These are phyloP conservation scores for Gryllus longicercus DNA, from an alignment of 2,888 invertebrate species.

Conservation along the genomic window DNA sequence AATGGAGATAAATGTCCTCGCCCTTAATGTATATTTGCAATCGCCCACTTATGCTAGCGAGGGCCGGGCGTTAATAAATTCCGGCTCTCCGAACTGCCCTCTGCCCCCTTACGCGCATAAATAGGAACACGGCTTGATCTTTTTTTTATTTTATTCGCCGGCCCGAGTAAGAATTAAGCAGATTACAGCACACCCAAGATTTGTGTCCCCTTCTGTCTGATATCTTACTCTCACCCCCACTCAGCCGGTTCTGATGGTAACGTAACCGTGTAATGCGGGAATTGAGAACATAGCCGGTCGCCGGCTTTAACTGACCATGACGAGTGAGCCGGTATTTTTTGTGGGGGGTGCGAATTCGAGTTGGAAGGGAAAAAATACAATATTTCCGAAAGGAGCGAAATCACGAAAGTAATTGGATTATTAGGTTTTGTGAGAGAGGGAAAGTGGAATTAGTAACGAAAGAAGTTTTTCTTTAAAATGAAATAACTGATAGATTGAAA, in stretches of 20 bases:
- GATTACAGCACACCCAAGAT: background rate
- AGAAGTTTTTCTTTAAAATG: too few relatives aligned
- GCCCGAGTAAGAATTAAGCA: background rate
- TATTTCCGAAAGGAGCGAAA: too few relatives aligned
- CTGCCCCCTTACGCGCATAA: background rate
- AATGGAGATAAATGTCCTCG: slow-evolving; percentile 5
- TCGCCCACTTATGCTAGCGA: background rate
- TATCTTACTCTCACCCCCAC: background rate
- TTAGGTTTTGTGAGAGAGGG: too few relatives aligned
- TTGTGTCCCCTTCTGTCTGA: background rate
- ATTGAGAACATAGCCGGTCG: too few relatives aligned
- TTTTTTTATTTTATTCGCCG: background rate
- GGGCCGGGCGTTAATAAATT: background rate
- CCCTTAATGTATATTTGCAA: background rate
- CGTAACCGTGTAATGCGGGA: too few relatives aligned
- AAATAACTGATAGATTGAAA: too few relatives aligned
- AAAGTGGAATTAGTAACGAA: too few relatives aligned
- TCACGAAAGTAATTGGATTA: too few relatives aligned
- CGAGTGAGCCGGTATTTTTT: too few relatives aligned
- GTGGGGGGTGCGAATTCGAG: too few relatives aligned
- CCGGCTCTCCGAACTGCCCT: background rate
- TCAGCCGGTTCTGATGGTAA: background rate
- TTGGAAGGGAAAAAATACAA: too few relatives aligned
- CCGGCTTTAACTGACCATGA: too few relatives aligned
- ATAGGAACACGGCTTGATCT: background rate